Evolutionary conservation across 64 coral and sea anemone genomes (phyloP).

Genomic region (Actinia tenebrosa): DNA sequence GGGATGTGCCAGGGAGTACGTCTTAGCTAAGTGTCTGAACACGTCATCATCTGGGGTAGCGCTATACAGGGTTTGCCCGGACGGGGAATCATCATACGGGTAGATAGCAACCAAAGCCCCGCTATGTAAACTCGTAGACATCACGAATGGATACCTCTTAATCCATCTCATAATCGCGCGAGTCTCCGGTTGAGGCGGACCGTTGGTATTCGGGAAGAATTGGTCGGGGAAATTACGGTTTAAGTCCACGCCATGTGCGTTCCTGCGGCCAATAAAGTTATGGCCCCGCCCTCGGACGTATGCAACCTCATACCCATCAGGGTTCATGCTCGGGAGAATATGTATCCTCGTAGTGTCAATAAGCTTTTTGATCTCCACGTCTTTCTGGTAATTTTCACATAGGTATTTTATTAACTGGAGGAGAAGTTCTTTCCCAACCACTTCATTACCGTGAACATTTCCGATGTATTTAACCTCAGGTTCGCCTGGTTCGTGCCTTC

Average conservation of each 20-base stretch:
- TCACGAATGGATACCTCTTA: constrained; percentile 75
- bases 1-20: constrained; percentile 87
- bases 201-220: constrained; percentile 89
- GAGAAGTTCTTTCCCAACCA: constrained; percentile 71
- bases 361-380: constrained; percentile 59
- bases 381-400: constrained; percentile 77
- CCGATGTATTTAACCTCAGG: constrained; percentile 86
- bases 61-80: constrained; percentile 92
- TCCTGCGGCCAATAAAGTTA: constrained; percentile 68
- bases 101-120: constrained; percentile 88
- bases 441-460: constrained; percentile 91
- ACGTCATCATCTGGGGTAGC: constrained; percentile 99
- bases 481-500: constrained; percentile 75
- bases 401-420: constrained; percentile 72
- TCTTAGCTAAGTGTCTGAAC: constrained; percentile 81
- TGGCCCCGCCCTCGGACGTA: constrained; percentile 46
- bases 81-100: constrained; percentile 94
- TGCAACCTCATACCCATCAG: constrained; percentile 89
- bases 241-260: constrained; percentile 82
- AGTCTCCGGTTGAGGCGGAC: constrained; percentile 78
- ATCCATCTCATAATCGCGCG: constrained; percentile 88
- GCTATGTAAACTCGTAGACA: constrained; percentile 84
- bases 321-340: constrained; percentile 86
- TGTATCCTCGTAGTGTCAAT: constrained; percentile 82
- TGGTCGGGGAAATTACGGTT: constrained; percentile 99